Percentiles rank a stretch among this genome's conserved stretches.
These are phyloP conservation scores for Simalia tracyae DNA, from an alignment of 2,797 vertebrate species.

Conservation along the genomic window DNA sequence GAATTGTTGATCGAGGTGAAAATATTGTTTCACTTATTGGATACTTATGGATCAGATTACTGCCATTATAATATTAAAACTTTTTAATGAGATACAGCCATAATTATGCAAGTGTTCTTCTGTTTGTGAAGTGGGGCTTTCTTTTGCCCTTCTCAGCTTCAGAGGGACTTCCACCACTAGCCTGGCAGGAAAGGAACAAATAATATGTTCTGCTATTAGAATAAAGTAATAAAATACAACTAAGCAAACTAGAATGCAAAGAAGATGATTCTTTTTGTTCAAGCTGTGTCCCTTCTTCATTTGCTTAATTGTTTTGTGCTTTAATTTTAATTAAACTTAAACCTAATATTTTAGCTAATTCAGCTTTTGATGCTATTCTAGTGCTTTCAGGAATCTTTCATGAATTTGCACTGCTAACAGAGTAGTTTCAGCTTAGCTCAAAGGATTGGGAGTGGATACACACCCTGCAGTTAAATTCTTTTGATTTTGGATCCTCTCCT, in stretches of 20 bases:
- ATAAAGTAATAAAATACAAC: too few relatives aligned
- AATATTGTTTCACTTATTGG: not conserved
- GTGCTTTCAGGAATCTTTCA: not conserved
- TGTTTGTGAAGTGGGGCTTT: too few relatives aligned
- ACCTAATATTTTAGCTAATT: not conserved
- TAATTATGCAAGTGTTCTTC: too few relatives aligned
- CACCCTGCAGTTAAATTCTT: not conserved
- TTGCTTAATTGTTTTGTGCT: not conserved
- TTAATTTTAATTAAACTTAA: not conserved
- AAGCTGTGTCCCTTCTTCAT: not conserved
- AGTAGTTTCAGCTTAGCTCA: too few relatives aligned
- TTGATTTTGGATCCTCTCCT: not conserved
- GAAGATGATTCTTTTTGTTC: not conserved
- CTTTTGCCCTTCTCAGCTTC: too few relatives aligned
- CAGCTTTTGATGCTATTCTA: not conserved
- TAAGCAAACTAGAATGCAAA: not conserved
- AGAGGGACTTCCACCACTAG: too few relatives aligned
- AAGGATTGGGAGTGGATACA: not conserved
- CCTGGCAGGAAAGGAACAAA: too few relatives aligned
- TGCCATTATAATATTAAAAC: not conserved
- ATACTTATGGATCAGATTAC: not conserved
- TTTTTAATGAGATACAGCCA: not conserved
- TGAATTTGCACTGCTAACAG: not conserved
- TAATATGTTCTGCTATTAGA: too few relatives aligned
- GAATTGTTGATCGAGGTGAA: not conserved